phyloP scores from a whole-genome alignment of 2,113 vertebrate genomes.

The Arvicanthis niloticus region DNA sequence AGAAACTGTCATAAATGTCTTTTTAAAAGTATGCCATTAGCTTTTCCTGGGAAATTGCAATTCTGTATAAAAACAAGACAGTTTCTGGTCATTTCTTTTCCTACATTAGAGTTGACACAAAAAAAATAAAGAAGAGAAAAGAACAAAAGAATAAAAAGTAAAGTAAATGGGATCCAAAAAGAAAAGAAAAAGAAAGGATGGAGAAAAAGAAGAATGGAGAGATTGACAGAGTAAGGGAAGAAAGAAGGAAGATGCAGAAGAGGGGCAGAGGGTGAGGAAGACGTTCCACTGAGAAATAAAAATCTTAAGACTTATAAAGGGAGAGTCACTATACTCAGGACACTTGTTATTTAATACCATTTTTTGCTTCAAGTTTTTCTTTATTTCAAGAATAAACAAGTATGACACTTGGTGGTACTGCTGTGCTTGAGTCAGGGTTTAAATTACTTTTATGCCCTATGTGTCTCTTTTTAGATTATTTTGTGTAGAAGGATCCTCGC shows the following conservation, averaged over 20 bases:
- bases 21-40: background rate
- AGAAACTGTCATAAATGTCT: background rate
- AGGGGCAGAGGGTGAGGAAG: background rate
- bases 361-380: background rate
- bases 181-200: accelerated
- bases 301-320: background rate
- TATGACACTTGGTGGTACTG: background rate
- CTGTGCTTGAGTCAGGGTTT: background rate
- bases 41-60: slow-evolving; percentile 10
- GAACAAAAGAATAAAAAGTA: background rate
- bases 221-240: background rate
- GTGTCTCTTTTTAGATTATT: background rate
- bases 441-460: background rate
- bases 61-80: background rate
- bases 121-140: background rate
- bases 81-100: background rate
- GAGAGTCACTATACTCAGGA: background rate
- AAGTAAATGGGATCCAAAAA: background rate
- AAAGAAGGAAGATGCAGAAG: background rate
- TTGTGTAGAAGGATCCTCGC: background rate
- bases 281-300: background rate
- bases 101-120: slow-evolving; percentile 4
- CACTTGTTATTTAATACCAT: background rate
- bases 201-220: background rate
- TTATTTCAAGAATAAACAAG: background rate